Percentiles rank a stretch among this genome's conserved stretches.
Conservation (phyloP, 2,113 vertebrate species). For the Elephas maximus region DNA sequence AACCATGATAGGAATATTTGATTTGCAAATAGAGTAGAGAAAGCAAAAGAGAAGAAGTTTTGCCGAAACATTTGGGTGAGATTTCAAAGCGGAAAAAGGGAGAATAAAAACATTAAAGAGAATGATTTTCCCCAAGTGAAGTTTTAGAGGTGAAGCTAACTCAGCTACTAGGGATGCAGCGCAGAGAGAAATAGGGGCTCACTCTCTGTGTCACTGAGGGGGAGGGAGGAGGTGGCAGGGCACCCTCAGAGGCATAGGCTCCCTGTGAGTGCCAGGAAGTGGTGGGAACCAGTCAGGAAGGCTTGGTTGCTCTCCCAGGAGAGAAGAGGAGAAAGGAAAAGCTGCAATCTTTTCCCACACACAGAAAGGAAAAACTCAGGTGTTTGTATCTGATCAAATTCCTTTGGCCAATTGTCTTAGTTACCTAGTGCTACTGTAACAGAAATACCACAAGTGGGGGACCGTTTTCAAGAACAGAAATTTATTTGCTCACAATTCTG, state of each 20-base stretch:
- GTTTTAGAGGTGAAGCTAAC: not conserved
- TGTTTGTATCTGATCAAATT: not conserved
- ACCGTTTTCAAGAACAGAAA: too few species aligned
- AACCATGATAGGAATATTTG: not conserved
- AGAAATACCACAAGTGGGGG: too few species aligned
- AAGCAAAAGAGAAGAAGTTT: not conserved
- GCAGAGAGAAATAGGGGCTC: not conserved
- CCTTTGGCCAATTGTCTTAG: not conserved
- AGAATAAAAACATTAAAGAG: not conserved
- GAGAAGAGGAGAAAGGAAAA: not conserved
- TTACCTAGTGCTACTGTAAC: too few species aligned
- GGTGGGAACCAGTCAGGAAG: not conserved
- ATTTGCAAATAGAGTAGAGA: not conserved
- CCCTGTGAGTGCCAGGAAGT: too few species aligned
- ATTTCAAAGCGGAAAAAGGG: not conserved
- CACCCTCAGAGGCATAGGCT: not conserved
- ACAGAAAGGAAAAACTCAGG: not conserved
- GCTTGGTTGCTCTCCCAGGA: not conserved
- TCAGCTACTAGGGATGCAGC: not conserved
- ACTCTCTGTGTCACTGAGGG: not conserved
- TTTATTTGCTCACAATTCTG: too few species aligned
- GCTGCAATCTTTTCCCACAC: fast-evolving
- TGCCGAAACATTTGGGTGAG: not conserved
- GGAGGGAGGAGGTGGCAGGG: fast-evolving
- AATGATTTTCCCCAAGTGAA: not conserved